Evolutionary conservation across 2,797 vertebrate species (phyloP), one percentile per base, ranked within the genome.

Genomic region (Hypotaenidia okinawae): DNA sequence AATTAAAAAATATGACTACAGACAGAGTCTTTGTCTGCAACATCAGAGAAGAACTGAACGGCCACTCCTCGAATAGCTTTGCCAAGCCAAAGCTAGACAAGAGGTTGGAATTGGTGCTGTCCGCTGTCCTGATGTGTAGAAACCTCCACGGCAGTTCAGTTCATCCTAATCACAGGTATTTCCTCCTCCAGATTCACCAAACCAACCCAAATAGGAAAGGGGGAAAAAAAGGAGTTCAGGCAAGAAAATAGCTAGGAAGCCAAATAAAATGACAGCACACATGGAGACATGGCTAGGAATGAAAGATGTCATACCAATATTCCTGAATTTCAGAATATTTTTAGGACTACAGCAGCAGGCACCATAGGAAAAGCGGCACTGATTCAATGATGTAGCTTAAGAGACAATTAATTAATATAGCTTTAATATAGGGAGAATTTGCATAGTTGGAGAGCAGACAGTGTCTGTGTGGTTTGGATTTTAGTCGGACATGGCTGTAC

Each of bases 271-370:
- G 16, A 16, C 49, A 58, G 24, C 1, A 23, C 4, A 3, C 0
- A 7, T 18, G 15, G 27, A 88, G 28, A 24, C 70, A 45, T 2
- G 8, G 54, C 47, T 28, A 10, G 39, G 37, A 43, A 59, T 5
- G 14, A 79, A 37, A n/a, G 24, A 16, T 3, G 23, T 3, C 39
- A 11, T 0, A 70, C 8, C 52, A 13, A 17, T 5, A 58, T 3
- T 37, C 0, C 1, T 0, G 22, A 64, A 91, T 41, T 28, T 4
- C 17, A 16, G 33, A 55, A n/a, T 6, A 3, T 10, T 61, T 68
- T 77, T 19, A 63, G 18, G 32, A 45, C n/a, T 9, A 0, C 11
- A 77, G 30, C 2, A 33, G 49, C 25, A 41, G 52, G 12, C 1
- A 0, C 7, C 10, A 25, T 0, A 74, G 25, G 62, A 35, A 7